Evolutionary conservation across 1,140 invertebrate species (phyloP).

Genomic region (Drosophila pseudoobscura): DNA sequence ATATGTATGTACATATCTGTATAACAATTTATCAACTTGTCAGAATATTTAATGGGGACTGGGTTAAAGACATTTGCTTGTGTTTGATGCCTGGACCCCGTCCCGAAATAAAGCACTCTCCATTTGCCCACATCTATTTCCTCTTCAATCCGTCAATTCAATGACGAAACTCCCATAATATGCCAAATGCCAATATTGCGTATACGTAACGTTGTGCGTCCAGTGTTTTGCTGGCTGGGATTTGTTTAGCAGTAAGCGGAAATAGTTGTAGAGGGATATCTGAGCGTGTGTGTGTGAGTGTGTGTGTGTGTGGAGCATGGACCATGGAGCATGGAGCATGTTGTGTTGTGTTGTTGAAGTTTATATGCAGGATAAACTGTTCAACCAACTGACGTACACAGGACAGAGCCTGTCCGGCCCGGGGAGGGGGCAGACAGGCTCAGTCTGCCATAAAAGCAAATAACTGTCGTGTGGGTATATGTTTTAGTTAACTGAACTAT

Average conservation of each 20-base stretch:
- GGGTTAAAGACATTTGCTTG: slow-evolving; percentile 65
- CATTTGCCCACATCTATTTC: background rate
- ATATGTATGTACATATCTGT: slow-evolving; percentile 2
- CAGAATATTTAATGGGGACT: slow-evolving; percentile 75
- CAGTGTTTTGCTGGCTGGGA: slow-evolving; percentile 72
- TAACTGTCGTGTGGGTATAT: slow-evolving; percentile 55
- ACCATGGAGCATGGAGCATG: slow-evolving; percentile 15
- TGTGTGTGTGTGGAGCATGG: background rate
- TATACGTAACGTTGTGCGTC: slow-evolving; percentile 62
- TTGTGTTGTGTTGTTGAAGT: slow-evolving; percentile 68
- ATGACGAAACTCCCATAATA: slow-evolving; percentile 63
- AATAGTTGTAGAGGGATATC: slow-evolving; percentile 65
- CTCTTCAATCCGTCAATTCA: slow-evolving; percentile 51
- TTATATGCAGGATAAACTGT: slow-evolving; percentile 78
- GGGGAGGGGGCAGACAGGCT: slow-evolving; percentile 26
- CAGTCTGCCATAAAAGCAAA: slow-evolving; percentile 76
- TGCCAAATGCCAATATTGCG: slow-evolving; percentile 74
- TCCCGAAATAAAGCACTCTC: background rate
- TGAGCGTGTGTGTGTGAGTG: background rate
- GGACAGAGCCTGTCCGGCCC: slow-evolving; percentile 45
- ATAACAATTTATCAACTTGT: slow-evolving; percentile 80
- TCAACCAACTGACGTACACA: slow-evolving; percentile 71
- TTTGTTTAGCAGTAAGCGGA: slow-evolving; percentile 77
- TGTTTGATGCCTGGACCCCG: too few relatives aligned
- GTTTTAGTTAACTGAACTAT: slow-evolving; percentile 62